phyloP scores from a whole-genome alignment of 2,888 invertebrate genomes.

The Emesis castigata region DNA sequence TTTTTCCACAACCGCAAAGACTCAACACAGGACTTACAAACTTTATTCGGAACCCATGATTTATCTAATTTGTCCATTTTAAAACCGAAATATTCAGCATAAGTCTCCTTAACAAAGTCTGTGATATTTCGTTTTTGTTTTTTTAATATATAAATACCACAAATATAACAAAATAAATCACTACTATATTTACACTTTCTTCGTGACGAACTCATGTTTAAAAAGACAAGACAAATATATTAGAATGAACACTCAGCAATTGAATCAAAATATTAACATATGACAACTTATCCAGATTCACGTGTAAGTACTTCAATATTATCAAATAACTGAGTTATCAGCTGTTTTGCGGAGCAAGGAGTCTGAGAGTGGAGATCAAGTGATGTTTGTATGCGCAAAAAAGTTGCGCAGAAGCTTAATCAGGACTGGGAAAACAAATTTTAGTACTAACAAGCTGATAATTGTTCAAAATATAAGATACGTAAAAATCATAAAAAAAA shows the following conservation, averaged over 20 bases:
- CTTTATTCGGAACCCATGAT: slow-evolving; percentile 21
- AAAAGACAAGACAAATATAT: slow-evolving; percentile 4
- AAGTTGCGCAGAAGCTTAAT: slow-evolving; percentile 22
- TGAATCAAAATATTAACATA: background rate
- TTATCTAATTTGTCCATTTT: slow-evolving; percentile 19
- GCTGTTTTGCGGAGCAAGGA: slow-evolving; percentile 3
- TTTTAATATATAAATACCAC: slow-evolving; percentile 24
- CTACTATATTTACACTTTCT: slow-evolving; percentile 12
- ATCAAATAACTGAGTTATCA: background rate
- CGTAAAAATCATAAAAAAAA: too few relatives aligned
- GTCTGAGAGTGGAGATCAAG: slow-evolving; percentile 1
- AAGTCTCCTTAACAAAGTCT: slow-evolving; percentile 26
- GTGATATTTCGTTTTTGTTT: slow-evolving; percentile 22
- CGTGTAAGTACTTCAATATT: slow-evolving; percentile 2
- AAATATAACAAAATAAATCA: slow-evolving; percentile 21
- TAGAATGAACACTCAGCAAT: background rate
- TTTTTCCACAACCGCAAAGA: slow-evolving; percentile 17
- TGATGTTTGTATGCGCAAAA: slow-evolving; percentile 18
- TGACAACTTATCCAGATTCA: background rate
- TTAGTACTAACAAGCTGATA: background rate
- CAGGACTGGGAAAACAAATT: slow-evolving; percentile 3
- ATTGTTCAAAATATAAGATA: too few relatives aligned
- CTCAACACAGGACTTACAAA: slow-evolving; percentile 23
- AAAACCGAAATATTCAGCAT: slow-evolving; percentile 19
- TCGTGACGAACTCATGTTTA: slow-evolving; percentile 5